Conservation (phyloP, 2,113 vertebrate genomes). For the Anser brachyrhynchus region DNA sequence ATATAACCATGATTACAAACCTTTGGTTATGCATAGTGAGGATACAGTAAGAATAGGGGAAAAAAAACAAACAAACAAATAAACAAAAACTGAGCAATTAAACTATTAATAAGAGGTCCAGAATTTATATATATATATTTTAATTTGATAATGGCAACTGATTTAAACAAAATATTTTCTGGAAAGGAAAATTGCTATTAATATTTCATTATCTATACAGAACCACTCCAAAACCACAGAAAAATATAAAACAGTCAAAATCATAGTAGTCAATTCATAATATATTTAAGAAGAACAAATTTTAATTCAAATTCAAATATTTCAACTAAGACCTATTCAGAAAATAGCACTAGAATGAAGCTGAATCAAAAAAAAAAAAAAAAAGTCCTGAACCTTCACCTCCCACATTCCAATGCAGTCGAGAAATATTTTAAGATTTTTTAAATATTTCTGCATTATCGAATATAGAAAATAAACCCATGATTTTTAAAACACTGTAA, state of each 20-base stretch:
- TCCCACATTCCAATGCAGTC: background rate
- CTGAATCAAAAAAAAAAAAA: background rate
- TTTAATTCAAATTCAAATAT: background rate
- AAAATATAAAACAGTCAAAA: background rate
- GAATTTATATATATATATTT: background rate
- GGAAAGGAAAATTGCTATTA: background rate
- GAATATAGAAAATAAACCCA: background rate
- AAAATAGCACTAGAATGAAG: background rate
- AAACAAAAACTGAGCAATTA: background rate
- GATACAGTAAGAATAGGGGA: background rate
- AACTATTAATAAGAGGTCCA: background rate
- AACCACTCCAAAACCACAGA: background rate
- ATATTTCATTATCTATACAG: background rate
- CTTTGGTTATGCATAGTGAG: background rate
- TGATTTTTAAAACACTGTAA: constrained; percentile 9
- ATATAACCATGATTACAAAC: background rate
- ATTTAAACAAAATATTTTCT: background rate
- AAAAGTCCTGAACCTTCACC: background rate
- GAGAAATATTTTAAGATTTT: constrained; percentile 10
- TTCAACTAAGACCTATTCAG: background rate
- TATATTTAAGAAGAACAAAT: background rate
- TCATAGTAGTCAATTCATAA: background rate
- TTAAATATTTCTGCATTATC: background rate
- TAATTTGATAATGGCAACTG: background rate
- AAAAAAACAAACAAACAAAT: background rate